phyloP scores from a whole-genome alignment of 92 coral and sea anemone species.

The Hydrozoanthus gracilis region DNA sequence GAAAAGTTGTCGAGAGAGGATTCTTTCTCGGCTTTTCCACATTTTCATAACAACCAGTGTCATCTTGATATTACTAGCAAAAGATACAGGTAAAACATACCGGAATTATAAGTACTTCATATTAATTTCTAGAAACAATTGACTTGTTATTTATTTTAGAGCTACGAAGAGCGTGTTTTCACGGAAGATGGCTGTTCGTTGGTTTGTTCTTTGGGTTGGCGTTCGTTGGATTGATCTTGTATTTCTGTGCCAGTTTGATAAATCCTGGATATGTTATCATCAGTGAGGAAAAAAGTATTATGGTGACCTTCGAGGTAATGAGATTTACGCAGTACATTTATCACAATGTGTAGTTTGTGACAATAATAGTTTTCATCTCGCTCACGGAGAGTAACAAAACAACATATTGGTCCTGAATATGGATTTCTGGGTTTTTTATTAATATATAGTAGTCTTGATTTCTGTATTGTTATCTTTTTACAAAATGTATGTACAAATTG shows the following conservation, averaged over 20 bases:
- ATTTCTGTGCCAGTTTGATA: slow-evolving; percentile 90
- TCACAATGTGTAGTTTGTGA: background rate
- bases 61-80: slow-evolving; percentile 75
- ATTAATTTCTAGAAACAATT: background rate
- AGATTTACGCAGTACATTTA: background rate
- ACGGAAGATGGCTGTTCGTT: slow-evolving; percentile 86
- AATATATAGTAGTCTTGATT: background rate
- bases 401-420: too few species aligned
- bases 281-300: slow-evolving; percentile 79
- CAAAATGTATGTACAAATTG: background rate
- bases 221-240: slow-evolving; percentile 75
- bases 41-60: slow-evolving; percentile 80
- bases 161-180: slow-evolving; percentile 75
- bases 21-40: slow-evolving; percentile 86
- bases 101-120: background rate
- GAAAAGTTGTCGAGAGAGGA: slow-evolving; percentile 82
- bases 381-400: background rate
- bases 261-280: slow-evolving; percentile 94
- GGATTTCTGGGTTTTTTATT: too few species aligned
- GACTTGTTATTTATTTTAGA: slow-evolving; percentile 50
- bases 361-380: background rate
- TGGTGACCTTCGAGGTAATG: slow-evolving; percentile 93
- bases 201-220: slow-evolving; percentile 73
- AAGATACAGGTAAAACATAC: slow-evolving; percentile 82
- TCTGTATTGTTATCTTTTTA: background rate